Evolutionary conservation across 2,113 vertebrate genomes (phyloP).

Genomic region (Phrynosoma platyrhinos): DNA sequence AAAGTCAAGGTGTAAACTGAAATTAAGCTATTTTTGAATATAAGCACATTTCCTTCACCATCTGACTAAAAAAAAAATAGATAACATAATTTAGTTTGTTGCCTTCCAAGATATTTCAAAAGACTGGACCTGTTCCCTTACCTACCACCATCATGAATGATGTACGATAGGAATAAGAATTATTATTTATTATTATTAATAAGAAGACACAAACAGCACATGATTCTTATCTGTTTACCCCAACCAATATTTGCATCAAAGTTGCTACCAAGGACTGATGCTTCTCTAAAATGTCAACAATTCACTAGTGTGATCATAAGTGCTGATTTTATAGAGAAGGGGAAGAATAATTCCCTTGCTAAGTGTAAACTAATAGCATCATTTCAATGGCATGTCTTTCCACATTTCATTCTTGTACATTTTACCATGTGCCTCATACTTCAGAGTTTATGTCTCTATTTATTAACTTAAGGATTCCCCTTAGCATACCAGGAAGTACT

Average conservation of each 20-base stretch:
- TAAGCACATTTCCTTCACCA: no score
- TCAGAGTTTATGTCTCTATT: slow-evolving; percentile 35
- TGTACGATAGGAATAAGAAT: neutral
- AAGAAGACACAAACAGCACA: neutral
- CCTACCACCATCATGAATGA: neutral
- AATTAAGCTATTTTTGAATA: no score
- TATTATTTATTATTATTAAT: no score
- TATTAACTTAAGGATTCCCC: slow-evolving; percentile 59
- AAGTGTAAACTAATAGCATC: slow-evolving; percentile 34
- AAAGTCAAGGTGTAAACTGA: no score
- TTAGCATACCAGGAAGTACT: slow-evolving; percentile 57
- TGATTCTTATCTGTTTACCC: neutral
- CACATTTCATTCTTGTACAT: neutral
- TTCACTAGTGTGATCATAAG: slow-evolving; percentile 48
- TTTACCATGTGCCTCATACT: slow-evolving; percentile 12
- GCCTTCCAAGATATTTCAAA: no score
- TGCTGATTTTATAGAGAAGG: neutral
- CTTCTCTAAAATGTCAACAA: neutral
- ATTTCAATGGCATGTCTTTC: slow-evolving; percentile 20
- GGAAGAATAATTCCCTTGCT: slow-evolving; percentile 20
- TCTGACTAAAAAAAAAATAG: no score
- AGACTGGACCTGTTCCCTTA: no score
- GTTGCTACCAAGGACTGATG: neutral
- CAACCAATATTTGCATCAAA: neutral
- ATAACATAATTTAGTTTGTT: no score